These are phyloP conservation scores for Cephalopholis sonnerati DNA, from an alignment of 2,113 vertebrate genomes.

Conservation along the genomic window DNA sequence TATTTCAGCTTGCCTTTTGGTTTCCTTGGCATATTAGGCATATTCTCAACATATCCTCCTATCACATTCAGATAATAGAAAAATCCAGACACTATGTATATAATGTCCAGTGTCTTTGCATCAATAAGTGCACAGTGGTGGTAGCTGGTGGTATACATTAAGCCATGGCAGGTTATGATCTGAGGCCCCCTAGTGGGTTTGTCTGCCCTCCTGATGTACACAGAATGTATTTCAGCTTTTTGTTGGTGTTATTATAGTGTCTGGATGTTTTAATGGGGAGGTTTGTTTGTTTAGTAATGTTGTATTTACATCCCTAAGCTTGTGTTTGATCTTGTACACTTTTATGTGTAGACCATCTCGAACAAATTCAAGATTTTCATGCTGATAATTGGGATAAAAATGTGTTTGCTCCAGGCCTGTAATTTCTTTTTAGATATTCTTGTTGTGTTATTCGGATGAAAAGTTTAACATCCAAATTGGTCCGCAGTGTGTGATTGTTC, in stretches of 20 bases:
- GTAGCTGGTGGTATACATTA: background rate
- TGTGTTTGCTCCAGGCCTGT: background rate
- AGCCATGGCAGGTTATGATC: background rate
- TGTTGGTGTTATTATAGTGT: background rate
- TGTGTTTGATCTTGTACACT: slow-evolving; percentile 20
- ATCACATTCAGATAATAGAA: slow-evolving; percentile 1
- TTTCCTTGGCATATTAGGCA: background rate
- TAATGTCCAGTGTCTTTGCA: background rate
- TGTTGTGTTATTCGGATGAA: slow-evolving; percentile 16
- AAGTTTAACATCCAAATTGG: slow-evolving; percentile 11
- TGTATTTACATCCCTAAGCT: slow-evolving; percentile 21
- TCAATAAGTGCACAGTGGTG: background rate
- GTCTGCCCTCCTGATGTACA: slow-evolving; percentile 1
- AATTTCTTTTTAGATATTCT: slow-evolving; percentile 8
- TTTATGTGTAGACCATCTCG: background rate
- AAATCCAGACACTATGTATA: too few relatives aligned
- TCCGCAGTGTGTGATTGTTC: background rate
- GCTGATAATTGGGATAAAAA: slow-evolving; percentile 31
- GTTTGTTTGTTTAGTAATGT: slow-evolving; percentile 7
- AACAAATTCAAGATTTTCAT: slow-evolving; percentile 4
- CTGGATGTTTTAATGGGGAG: background rate
- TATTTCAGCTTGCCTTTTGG: background rate
- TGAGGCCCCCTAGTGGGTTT: slow-evolving; percentile 8
- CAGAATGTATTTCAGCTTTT: background rate
- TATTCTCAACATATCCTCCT: background rate